A percentile compares a stretch with the other conserved stretches of the same genome.
Conservation (phyloP, 1,140 invertebrate genomes). For the Linepithema humile region DNA sequence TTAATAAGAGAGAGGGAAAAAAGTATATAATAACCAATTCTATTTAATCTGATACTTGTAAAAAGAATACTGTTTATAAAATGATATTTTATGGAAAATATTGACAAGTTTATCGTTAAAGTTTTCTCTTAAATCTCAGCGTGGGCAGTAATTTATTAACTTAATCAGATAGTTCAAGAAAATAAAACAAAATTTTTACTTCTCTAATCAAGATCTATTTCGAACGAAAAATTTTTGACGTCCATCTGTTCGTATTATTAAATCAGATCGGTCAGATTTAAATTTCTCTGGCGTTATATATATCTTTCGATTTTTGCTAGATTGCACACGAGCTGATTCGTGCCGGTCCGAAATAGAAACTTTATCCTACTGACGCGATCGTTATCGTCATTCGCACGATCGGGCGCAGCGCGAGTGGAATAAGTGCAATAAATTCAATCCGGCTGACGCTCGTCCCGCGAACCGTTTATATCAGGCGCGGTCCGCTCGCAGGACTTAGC, state of each 20-base stretch:
- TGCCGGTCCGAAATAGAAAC: too few species aligned
- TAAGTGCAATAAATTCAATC: slow-evolving; percentile 23
- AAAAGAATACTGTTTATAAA: not conserved
- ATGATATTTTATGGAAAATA: not conserved
- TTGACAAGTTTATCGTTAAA: not conserved
- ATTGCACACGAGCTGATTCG: too few species aligned
- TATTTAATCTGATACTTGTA: not conserved
- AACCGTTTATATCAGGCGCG: not conserved
- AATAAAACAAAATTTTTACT: too few species aligned
- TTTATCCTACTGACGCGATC: not conserved
- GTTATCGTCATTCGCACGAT: not conserved
- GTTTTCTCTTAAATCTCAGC: not conserved
- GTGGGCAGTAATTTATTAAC: not conserved
- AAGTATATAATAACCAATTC: not conserved
- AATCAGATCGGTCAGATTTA: too few species aligned
- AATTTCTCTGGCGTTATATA: too few species aligned
- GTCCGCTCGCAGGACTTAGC: not conserved
- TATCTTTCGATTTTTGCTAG: too few species aligned
- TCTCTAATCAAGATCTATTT: too few species aligned
- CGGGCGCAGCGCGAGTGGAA: not conserved
- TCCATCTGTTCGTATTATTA: too few species aligned
- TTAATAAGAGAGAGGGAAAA: not conserved
- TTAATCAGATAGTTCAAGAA: not conserved
- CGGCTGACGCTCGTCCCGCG: not conserved
- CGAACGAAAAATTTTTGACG: too few species aligned